These are phyloP conservation scores for Latrodectus geometricus DNA, from an alignment of 1,140 invertebrate genomes.

Conservation along the genomic window DNA sequence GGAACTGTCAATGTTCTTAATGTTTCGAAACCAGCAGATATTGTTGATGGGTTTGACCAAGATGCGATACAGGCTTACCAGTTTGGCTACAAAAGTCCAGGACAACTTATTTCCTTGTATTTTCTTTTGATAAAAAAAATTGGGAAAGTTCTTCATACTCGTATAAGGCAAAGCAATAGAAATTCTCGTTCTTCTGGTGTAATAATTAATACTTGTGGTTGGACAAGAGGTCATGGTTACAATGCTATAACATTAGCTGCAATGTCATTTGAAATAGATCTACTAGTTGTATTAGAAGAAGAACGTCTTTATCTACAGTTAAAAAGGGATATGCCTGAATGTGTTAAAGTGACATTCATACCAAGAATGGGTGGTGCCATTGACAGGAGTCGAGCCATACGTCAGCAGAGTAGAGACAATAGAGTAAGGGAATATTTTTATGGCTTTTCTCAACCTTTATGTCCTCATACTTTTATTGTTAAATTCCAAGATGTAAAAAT, in stretches of 20 bases:
- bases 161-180: conserved; percentile 36
- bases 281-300: conserved; percentile 95
- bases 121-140: conserved; percentile 86
- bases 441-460: conserved; percentile 81
- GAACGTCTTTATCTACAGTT: conserved; percentile 95
- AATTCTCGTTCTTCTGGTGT: conserved; percentile 78
- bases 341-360: conserved; percentile 93
- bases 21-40: conserved; percentile 88
- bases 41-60: conserved; percentile 92
- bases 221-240: conserved; percentile 76
- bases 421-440: conserved; percentile 96
- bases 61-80: conserved; percentile 93
- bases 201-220: conserved; percentile 98
- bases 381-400: conserved; percentile 79
- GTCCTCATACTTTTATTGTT: conserved; percentile 91
- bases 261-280: conserved; percentile 93
- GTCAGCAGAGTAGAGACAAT: conserved; percentile 82
- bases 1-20: conserved; percentile 89
- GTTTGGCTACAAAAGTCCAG: conserved; percentile 87
- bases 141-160: conserved; percentile 81
- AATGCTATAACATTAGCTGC: conserved; percentile 79
- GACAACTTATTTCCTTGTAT: conserved; percentile 85
- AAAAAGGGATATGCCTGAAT: conserved; percentile 89
- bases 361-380: conserved; percentile 97
- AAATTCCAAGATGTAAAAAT: conserved; percentile 87